These are phyloP conservation scores for Asarcornis scutulata DNA, from an alignment of 2,113 vertebrate species.

Conservation along the genomic window DNA sequence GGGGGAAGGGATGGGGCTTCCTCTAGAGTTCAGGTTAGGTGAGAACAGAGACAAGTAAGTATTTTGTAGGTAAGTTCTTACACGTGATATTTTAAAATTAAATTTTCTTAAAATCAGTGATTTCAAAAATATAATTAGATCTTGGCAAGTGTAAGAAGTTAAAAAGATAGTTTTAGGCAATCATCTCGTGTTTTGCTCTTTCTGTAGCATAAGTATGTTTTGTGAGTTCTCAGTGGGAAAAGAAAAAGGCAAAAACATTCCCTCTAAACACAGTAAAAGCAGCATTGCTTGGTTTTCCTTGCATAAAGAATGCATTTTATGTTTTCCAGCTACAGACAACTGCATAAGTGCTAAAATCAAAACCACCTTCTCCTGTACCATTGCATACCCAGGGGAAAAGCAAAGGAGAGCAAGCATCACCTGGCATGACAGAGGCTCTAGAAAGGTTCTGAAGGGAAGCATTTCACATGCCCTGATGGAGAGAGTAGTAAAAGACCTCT, in stretches of 20 bases:
- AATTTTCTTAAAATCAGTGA: background rate
- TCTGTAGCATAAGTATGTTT: background rate
- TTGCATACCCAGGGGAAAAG: background rate
- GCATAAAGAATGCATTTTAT: background rate
- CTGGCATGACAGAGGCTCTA: background rate
- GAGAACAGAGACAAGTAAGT: background rate
- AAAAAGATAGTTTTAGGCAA: background rate
- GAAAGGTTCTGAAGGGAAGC: background rate
- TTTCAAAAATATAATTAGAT: background rate
- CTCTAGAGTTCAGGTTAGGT: background rate
- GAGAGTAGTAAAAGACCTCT: background rate
- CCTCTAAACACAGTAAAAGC: background rate
- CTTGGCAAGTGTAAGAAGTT: background rate
- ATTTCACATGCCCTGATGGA: background rate
- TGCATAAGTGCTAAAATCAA: background rate
- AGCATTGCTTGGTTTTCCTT: background rate
- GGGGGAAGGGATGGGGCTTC: background rate
- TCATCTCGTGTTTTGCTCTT: background rate
- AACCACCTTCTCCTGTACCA: background rate
- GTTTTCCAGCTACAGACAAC: background rate
- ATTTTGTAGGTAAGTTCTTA: background rate
- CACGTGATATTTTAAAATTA: background rate
- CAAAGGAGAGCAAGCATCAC: background rate
- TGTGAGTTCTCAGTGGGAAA: background rate
- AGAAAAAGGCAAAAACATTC: background rate